These are phyloP conservation scores for Carpatolechia fugitivella DNA, from an alignment of 2,888 invertebrate species.

Conservation along the genomic window DNA sequence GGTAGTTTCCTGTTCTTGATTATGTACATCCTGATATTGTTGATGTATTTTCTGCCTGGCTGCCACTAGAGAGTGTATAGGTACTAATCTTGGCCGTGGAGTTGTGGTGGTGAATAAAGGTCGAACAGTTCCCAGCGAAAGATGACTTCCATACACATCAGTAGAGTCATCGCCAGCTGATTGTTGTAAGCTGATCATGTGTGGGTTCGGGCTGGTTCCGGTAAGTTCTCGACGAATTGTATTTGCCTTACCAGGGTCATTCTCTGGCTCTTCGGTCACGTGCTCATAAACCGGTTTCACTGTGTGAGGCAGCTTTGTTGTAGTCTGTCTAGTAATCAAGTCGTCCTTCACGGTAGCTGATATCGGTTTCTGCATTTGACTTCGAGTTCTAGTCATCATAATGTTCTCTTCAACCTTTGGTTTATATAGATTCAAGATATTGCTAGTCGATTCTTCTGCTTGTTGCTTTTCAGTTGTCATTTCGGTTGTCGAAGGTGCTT, in stretches of 20 bases:
- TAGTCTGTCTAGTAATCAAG: constrained; percentile 62
- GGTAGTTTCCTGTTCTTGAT: constrained; percentile 65
- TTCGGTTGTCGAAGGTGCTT: constrained; percentile 47
- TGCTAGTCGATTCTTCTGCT: constrained; percentile 55
- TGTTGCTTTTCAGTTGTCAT: constrained; percentile 49
- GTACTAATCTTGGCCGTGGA: constrained; percentile 76
- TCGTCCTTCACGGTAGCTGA: constrained; percentile 53
- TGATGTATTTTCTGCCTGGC: constrained; percentile 71
- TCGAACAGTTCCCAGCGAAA: constrained; percentile 81
- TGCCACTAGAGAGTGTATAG: constrained; percentile 71
- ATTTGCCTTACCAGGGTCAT: constrained; percentile 72
- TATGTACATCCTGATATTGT: constrained; percentile 58
- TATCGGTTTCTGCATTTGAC: constrained; percentile 61
- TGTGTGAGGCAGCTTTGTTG: constrained; percentile 57
- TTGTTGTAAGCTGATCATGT: constrained; percentile 78
- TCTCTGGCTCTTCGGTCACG: constrained; percentile 58
- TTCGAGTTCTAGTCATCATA: constrained; percentile 44
- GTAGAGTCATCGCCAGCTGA: constrained; percentile 82
- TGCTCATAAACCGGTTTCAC: constrained; percentile 78
- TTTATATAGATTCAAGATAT: constrained; percentile 56
- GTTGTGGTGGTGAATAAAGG: constrained; percentile 84
- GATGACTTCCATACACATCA: constrained; percentile 83
- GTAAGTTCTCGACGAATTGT: constrained; percentile 81
- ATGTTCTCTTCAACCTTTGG: constrained; percentile 50
- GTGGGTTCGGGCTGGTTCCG: constrained; percentile 77